Percentiles rank a stretch among this genome's conserved stretches.
Conservation (phyloP, 1,140 invertebrate species). For the Heliconius hermathena region DNA sequence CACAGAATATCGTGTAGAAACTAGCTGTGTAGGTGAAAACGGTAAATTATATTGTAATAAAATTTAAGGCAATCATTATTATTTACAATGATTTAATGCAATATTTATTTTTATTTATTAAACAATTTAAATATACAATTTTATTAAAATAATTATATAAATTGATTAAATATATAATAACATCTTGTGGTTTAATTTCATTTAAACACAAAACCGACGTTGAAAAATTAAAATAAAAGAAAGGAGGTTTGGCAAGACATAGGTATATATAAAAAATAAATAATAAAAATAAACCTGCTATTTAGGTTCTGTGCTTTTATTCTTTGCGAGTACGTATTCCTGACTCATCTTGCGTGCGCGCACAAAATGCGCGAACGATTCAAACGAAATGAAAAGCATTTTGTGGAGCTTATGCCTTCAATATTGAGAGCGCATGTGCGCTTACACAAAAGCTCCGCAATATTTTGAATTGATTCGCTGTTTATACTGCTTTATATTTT, state of each 20-base stretch:
- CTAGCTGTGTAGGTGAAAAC: neutral
- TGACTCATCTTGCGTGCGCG: slow-evolving; percentile 74
- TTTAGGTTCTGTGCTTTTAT: slow-evolving; percentile 30
- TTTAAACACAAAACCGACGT: neutral
- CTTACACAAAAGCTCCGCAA: slow-evolving; percentile 59
- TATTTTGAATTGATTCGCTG: slow-evolving; percentile 65
- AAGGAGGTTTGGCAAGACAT: neutral
- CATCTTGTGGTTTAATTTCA: neutral
- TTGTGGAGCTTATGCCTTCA: slow-evolving; percentile 59
- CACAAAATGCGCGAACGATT: slow-evolving; percentile 70
- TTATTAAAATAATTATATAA: neutral
- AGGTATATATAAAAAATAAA: neutral
- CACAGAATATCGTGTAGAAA: slow-evolving; percentile 53
- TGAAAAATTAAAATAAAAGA: neutral
- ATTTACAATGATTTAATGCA: no score
- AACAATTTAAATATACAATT: no score
- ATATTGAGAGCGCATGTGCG: slow-evolving; percentile 72
- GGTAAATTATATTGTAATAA: neutral
- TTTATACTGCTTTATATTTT: slow-evolving; percentile 37
- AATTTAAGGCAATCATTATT: neutral
- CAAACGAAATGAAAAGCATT: slow-evolving; percentile 79
- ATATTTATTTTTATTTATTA: no score
- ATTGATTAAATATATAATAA: neutral
- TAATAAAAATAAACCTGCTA: slow-evolving; percentile 17
- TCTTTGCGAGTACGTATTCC: slow-evolving; percentile 44